phyloP scores from a whole-genome alignment of 2,888 invertebrate species.

The Leucoma salicis region DNA sequence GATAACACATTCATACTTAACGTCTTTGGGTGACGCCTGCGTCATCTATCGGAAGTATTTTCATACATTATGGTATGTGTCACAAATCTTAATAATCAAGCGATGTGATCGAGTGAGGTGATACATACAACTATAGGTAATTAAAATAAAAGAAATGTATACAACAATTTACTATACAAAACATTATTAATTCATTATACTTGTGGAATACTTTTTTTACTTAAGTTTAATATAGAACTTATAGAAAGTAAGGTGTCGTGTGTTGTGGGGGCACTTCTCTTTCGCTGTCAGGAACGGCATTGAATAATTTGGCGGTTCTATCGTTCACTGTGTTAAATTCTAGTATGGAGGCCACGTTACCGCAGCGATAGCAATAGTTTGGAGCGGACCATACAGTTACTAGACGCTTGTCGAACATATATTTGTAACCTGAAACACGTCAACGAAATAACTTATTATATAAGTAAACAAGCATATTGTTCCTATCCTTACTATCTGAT shows the following conservation, averaged over 20 bases:
- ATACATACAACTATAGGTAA: too few species aligned
- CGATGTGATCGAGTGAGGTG: too few species aligned
- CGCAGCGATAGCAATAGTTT: conserved; percentile 99
- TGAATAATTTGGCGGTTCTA: conserved; percentile 92
- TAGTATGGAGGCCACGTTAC: conserved; percentile 98
- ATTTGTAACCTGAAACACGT: conserved; percentile 93
- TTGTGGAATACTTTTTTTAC: conserved; percentile 56
- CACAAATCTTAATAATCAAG: too few species aligned
- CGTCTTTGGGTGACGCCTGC: too few species aligned
- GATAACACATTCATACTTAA: too few species aligned
- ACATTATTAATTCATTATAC: conserved; percentile 45
- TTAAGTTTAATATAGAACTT: conserved; percentile 37
- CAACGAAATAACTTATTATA: too few species aligned
- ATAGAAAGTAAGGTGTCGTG: conserved; percentile 98
- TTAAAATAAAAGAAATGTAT: conserved; percentile 27
- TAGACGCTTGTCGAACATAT: conserved; percentile 98
- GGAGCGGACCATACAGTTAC: conserved; percentile 99
- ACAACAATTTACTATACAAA: conserved; percentile 67
- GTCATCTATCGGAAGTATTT: too few species aligned
- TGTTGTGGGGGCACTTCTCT: conserved; percentile 95
- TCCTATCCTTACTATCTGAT: too few species aligned
- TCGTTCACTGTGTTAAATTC: conserved; percentile 91
- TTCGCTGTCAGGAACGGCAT: conserved; percentile 97
- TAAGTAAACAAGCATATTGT: too few species aligned
- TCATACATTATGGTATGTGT: too few species aligned